These are phyloP conservation scores for Sinocyclocheilus maitianheensis DNA, from an alignment of 2,113 vertebrate species.

Conservation along the genomic window DNA sequence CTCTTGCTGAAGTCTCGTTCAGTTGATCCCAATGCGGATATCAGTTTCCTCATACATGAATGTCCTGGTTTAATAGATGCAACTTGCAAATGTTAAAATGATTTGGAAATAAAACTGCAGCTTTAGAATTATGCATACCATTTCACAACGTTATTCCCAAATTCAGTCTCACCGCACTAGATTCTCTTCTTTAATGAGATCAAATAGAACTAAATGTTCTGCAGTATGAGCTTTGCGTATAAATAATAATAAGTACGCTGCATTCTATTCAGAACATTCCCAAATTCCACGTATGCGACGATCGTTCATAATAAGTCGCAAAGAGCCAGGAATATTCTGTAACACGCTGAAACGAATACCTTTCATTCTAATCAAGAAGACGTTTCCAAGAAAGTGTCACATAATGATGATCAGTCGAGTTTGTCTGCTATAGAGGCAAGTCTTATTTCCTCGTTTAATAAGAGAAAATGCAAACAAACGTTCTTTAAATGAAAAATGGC, in stretches of 20 bases:
- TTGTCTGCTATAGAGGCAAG: not conserved
- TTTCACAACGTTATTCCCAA: not conserved
- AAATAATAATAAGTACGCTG: not conserved
- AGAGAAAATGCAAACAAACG: not conserved
- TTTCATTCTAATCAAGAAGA: not conserved
- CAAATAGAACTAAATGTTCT: not conserved
- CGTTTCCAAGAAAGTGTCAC: not conserved
- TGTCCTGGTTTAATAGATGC: not conserved
- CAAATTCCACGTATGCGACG: not conserved
- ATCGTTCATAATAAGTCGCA: not conserved
- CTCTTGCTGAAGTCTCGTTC: conserved; percentile 16
- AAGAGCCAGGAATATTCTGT: not conserved
- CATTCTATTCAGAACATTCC: not conserved
- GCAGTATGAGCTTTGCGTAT: not conserved
- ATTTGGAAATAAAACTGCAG: not conserved
- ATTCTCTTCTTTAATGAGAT: not conserved
- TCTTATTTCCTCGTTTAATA: not conserved
- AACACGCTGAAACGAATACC: not conserved
- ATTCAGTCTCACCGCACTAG: not conserved
- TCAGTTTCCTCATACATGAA: not conserved
- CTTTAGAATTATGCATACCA: not conserved
- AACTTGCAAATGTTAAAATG: not conserved
- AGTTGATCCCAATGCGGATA: not conserved
- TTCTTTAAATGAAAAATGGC: not conserved
- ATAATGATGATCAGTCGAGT: not conserved